Evolutionary conservation across 2,888 invertebrate genomes (phyloP), one percentile per base, ranked within the genome.

Genomic region (Drosophila mettleri): DNA sequence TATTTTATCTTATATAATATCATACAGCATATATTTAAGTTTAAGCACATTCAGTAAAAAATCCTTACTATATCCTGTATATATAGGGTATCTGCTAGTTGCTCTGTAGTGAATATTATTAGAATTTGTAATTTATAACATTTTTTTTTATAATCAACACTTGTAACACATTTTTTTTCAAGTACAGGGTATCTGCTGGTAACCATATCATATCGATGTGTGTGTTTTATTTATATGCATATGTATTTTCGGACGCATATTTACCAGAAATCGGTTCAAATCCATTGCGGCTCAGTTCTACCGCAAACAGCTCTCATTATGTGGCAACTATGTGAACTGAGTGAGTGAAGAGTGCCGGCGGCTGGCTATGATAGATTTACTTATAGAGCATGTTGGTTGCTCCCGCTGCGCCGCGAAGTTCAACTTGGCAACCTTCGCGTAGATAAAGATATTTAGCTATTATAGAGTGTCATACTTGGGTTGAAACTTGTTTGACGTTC

Each of bases 401-500:
- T 51, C 49, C 61, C 72, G 46, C 77, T 58, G 65, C 54, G 61
- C 20, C 31, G 61, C 48, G 24, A 48, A 52, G 62, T 78, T 74
- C 59, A 78, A 45, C 46, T 43, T 22, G 52, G 46, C 55, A 76
- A 51, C 71, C 76, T 76, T 75, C 73, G 65, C 53, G 36, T 74
- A 62, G 59, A 74, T 69, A 75, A 61, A 78, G 54, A 52, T 67
- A 67, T 61, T 27, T 54, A 10, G 39, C 46, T 59, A 46, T 45
- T 34, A 46, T 58, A 45, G 58, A 57, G 53, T 61, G 57, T 61
- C 57, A 52, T 36, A 73, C 39, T 65, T 72, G 55, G 55, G 45
- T 20, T 22, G 51, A 58, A 72, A 69, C 63, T 75, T 54, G 74
- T 74, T 74, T 70, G 59, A 27, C 49, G 70, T 83, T 86, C 69